Conservation (phyloP, 2,888 invertebrate species). For the Cosmia pyralina region DNA sequence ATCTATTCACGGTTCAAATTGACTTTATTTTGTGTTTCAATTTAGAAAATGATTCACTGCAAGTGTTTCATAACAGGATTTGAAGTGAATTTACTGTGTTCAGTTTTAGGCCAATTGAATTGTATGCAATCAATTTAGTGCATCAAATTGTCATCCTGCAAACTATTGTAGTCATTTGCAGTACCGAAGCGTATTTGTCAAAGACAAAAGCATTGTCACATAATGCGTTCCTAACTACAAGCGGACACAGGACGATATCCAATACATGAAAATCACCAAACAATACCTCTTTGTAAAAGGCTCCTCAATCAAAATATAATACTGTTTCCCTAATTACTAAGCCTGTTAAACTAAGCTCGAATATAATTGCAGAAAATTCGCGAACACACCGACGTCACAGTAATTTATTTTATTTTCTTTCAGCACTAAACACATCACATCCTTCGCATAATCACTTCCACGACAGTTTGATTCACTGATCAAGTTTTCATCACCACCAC, state of each 20-base stretch:
- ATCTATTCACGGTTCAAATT: constrained; percentile 50
- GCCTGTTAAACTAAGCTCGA: constrained; percentile 77
- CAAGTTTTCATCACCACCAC: constrained; percentile 62
- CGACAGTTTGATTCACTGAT: constrained; percentile 64
- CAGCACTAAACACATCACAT: constrained; percentile 63
- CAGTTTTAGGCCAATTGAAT: constrained; percentile 48
- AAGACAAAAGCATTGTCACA: constrained; percentile 84
- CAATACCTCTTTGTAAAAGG: constrained; percentile 82
- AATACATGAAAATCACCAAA: constrained; percentile 85
- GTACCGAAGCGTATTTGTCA: constrained; percentile 77
- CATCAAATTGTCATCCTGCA: constrained; percentile 66
- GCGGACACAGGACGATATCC: constrained; percentile 87
- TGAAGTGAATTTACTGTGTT: constrained; percentile 54
- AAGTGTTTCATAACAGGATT: constrained; percentile 61
- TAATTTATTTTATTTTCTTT: constrained; percentile 52
- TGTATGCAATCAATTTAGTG: constrained; percentile 64
- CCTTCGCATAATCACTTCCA: constrained; percentile 68
- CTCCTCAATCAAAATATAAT: constrained; percentile 75
- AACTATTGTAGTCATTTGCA: constrained; percentile 66
- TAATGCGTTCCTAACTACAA: constrained; percentile 83
- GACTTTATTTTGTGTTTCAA: constrained; percentile 37
- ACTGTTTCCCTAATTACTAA: constrained; percentile 79
- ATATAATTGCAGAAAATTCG: constrained; percentile 74
- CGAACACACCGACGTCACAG: constrained; percentile 66
- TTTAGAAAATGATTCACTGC: constrained; percentile 45